These are phyloP conservation scores for Zoanthus solanderi DNA, from an alignment of 92 coral and sea anemone species.

Conservation along the genomic window DNA sequence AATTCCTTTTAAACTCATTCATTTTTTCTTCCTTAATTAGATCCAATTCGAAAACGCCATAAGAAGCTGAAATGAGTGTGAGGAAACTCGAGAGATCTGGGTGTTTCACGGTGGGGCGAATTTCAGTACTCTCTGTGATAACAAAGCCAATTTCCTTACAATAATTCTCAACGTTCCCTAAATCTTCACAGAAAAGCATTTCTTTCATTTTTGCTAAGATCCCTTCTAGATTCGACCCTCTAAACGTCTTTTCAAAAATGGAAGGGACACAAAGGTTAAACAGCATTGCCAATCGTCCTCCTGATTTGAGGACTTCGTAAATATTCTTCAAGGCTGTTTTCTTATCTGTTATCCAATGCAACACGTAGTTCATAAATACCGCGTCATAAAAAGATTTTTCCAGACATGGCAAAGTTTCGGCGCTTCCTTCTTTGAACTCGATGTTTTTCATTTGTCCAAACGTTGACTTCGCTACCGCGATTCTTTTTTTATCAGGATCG, in stretches of 20 bases:
- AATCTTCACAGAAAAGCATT: neutral
- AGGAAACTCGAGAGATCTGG: neutral
- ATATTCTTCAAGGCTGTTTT: neutral
- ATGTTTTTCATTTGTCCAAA: neutral
- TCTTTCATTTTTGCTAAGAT: neutral
- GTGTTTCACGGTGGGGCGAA: neutral
- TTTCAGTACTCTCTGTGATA: too few species aligned
- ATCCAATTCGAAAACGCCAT: neutral
- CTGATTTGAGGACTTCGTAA: neutral
- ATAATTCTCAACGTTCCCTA: neutral
- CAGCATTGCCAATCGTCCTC: neutral
- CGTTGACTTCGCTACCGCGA: neutral
- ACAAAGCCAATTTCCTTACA: neutral
- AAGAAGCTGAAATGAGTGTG: neutral
- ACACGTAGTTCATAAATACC: neutral
- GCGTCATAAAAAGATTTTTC: neutral
- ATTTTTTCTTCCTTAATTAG: neutral
- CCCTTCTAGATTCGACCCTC: neutral
- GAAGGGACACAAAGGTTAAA: neutral
- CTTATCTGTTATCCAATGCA: too few species aligned
- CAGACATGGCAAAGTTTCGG: neutral
- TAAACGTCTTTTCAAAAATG: neutral
- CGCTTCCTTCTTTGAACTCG: neutral
- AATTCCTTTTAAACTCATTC: neutral
- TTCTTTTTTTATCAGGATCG: too few species aligned